Percentiles rank a stretch among this genome's conserved stretches.
Conservation (phyloP, 2,888 invertebrate genomes). For the Drosophila mulleri region DNA sequence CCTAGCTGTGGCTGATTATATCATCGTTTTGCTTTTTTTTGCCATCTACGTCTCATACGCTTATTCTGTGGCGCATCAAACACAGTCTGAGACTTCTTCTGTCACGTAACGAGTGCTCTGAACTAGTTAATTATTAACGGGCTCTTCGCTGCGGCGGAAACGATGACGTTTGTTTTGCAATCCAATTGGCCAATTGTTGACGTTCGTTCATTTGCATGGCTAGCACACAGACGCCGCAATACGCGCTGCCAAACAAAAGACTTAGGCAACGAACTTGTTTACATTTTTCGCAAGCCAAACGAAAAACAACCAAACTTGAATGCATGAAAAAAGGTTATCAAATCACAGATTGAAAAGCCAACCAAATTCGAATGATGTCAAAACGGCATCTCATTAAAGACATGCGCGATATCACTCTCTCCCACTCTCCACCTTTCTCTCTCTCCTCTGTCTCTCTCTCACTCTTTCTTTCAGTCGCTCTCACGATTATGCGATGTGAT, state of each 20-base stretch:
- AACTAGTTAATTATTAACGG: constrained; percentile 24
- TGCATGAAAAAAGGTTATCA: constrained; percentile 60
- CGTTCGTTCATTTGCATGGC: constrained; percentile 44
- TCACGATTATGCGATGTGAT: constrained; percentile 21
- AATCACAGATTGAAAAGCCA: constrained; percentile 56
- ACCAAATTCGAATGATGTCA: constrained; percentile 63
- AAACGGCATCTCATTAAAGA: constrained; percentile 66
- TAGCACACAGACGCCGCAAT: constrained; percentile 15
- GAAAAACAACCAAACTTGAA: constrained; percentile 22
- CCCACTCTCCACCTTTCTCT: neutral
- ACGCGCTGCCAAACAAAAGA: constrained; percentile 69
- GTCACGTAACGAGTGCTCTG: constrained; percentile 2
- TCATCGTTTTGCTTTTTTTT: neutral
- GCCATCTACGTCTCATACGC: neutral
- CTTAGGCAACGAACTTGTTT: constrained; percentile 80
- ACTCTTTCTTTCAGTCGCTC: no score
- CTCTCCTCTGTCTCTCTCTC: neutral
- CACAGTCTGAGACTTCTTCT: neutral
- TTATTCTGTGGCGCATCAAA: neutral
- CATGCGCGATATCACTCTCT: constrained; percentile 22
- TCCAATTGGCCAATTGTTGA: constrained; percentile 59
- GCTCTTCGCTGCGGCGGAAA: constrained; percentile 50
- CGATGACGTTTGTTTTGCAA: constrained; percentile 58
- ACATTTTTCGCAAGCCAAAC: constrained; percentile 70
- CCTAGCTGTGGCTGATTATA: neutral